Evolutionary conservation across 2,797 vertebrate genomes (phyloP), one percentile per base, ranked within the genome.

Genomic region (Champsocephalus esox): DNA sequence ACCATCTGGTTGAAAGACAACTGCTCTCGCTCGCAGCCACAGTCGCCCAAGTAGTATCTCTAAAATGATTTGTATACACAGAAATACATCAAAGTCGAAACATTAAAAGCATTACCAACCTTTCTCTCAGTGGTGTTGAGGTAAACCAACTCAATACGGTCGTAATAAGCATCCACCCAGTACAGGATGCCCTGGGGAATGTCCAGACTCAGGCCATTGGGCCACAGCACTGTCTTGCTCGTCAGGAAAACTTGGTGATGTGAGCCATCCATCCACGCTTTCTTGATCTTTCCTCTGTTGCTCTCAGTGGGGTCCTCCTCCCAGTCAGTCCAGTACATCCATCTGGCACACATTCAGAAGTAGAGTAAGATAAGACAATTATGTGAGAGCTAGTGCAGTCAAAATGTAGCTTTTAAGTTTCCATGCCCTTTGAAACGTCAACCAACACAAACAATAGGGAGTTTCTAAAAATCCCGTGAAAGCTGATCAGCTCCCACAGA

Each of bases 241-340:
- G 98, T 98, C 84, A 99, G 92, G 80, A 99, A 97, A 87, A 99
- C 76, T 60, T 96, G 96, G 44, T 96, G 95, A 80, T 99, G 95
- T 32, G 97, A 96, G 10, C 98, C 98, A 0, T 99, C 97, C 98
- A 99, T 99, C 98, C 98, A 99, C 7, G 98, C 97, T 79, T 95
- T 96, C 91, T 98, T 97, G 1, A 99, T 98, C 90, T 97, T 97
- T 41, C 98, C 98, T 72, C 97, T 96, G 85, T 97, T 98, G 90
- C 96, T 99, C 65, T 98, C 98, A 64, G 97, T 97, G 17, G 97
- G 97, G 88, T 99, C 97, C 79, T 99, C 98, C 86, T 99, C 98
- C 98, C 98, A 99, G 93, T 99, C 98, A 0, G 98, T 99, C 97
- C 98, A 99, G 93, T 99, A 99, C 97, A 99, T 98, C 98, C 97